Percentiles rank a stretch among this genome's conserved stretches.
phyloP scores from a whole-genome alignment of 2,888 invertebrate genomes.

The Parnassius smintheus region DNA sequence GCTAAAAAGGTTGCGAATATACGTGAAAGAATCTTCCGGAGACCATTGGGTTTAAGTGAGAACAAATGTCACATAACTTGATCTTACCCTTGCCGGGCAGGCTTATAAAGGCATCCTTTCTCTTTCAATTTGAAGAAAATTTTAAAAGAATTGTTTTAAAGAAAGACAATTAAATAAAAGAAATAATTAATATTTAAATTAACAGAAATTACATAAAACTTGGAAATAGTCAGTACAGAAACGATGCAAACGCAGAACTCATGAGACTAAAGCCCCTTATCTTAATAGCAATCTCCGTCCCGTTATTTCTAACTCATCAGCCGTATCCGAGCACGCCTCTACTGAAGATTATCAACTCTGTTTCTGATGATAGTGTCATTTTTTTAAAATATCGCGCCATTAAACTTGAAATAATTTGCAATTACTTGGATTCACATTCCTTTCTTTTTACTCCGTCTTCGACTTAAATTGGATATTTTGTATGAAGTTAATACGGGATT shows the following conservation, averaged over 20 bases:
- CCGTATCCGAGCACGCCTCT: slow-evolving; percentile 67
- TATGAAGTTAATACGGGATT: not conserved
- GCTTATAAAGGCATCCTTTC: not conserved
- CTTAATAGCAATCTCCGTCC: slow-evolving; percentile 77
- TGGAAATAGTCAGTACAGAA: not conserved
- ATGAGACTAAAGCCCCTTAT: slow-evolving; percentile 45
- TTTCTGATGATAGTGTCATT: slow-evolving; percentile 62
- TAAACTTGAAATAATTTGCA: slow-evolving; percentile 15
- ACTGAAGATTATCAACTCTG: slow-evolving; percentile 48
- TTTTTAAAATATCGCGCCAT: slow-evolving; percentile 40
- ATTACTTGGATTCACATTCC: slow-evolving; percentile 14
- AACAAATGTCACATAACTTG: not conserved
- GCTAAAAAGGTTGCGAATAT: too few species aligned
- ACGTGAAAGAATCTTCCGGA: not conserved
- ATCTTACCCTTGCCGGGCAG: not conserved
- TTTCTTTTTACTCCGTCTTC: slow-evolving; percentile 8
- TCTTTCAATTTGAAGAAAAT: not conserved
- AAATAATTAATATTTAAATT: not conserved
- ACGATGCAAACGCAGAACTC: slow-evolving; percentile 7
- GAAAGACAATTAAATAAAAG: not conserved
- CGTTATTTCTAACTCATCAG: slow-evolving; percentile 77
- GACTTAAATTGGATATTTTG: slow-evolving; percentile 7
- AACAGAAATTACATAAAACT: not conserved
- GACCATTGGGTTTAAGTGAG: not conserved
- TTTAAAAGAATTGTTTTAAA: not conserved